Evolutionary conservation across 2,888 invertebrate species (phyloP).

Genomic region (Carpatolechia fugitivella): DNA sequence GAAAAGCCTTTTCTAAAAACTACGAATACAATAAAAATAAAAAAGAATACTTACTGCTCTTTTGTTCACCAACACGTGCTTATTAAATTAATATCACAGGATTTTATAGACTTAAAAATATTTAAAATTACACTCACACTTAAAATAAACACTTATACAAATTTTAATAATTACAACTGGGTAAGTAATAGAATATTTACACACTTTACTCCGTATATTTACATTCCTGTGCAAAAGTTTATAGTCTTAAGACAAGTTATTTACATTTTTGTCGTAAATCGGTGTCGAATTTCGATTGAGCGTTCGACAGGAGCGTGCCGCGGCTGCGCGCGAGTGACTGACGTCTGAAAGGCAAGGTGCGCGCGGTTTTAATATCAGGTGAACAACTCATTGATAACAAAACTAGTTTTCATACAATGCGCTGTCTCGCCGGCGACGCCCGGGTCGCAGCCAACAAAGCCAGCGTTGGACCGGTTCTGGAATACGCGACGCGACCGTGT

Average conservation of each 20-base stretch:
- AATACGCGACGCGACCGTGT: conserved; percentile 42
- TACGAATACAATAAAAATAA: conserved; percentile 17
- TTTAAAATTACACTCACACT: conserved; percentile 29
- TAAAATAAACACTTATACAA: background rate
- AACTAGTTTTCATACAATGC: conserved; percentile 33
- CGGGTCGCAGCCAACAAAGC: conserved; percentile 21
- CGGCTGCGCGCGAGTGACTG: conserved; percentile 45
- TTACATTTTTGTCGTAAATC: conserved; percentile 40
- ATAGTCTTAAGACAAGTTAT: conserved; percentile 37
- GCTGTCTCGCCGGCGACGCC: conserved; percentile 23
- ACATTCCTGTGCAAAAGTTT: conserved; percentile 23
- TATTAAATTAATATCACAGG: conserved; percentile 74
- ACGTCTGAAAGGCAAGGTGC: background rate
- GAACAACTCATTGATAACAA: conserved; percentile 63
- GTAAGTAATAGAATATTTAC: conserved; percentile 3
- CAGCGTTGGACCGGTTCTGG: conserved; percentile 44
- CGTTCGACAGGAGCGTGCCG: conserved; percentile 39
- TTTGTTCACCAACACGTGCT: conserved; percentile 34
- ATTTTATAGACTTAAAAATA: conserved; percentile 49
- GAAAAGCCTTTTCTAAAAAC: background rate
- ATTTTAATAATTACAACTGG: conserved; percentile 22
- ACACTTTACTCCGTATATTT: background rate
- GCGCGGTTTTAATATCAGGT: conserved; percentile 57
- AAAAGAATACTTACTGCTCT: conserved; percentile 47
- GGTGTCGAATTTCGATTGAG: conserved; percentile 26